phyloP scores from a whole-genome alignment of 2,888 invertebrate species.

The Osmoderma eremita region DNA sequence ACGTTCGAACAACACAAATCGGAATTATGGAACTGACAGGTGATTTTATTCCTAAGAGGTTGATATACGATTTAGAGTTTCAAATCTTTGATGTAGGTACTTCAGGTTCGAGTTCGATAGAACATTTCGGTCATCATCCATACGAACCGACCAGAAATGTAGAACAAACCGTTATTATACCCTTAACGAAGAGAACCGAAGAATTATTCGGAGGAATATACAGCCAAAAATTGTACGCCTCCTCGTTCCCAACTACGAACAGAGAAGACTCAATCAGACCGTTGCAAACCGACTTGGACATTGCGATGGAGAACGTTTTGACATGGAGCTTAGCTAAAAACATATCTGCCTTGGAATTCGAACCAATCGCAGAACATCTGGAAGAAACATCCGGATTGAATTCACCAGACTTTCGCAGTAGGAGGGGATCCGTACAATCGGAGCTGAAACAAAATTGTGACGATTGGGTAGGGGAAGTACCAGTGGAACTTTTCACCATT shows the following conservation, averaged over 20 bases:
- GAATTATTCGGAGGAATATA: constrained; percentile 66
- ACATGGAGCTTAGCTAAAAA: constrained; percentile 62
- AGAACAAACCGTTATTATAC: constrained; percentile 72
- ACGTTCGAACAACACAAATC: constrained; percentile 86
- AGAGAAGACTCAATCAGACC: background rate
- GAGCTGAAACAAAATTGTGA: constrained; percentile 46
- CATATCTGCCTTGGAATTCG: constrained; percentile 52
- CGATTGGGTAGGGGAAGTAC: constrained; percentile 59
- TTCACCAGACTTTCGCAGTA: constrained; percentile 33
- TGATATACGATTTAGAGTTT: no score
- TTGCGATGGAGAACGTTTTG: constrained; percentile 59
- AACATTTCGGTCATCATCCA: constrained; percentile 72
- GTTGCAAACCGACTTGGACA: constrained; percentile 45
- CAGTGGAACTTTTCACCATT: constrained; percentile 60
- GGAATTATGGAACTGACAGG: constrained; percentile 72
- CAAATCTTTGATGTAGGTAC: constrained; percentile 23
- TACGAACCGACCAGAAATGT: constrained; percentile 69
- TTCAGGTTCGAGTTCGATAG: constrained; percentile 61
- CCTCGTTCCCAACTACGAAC: background rate
- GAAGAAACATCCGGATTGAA: constrained; percentile 10
- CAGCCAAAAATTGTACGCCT: constrained; percentile 50
- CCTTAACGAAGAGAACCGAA: constrained; percentile 72
- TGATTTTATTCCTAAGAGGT: constrained; percentile 30
- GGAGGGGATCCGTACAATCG: constrained; percentile 4
- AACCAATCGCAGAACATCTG: background rate